Base-by-base conservation (phyloP, 2,888 invertebrate genomes). In the Galeopsomyia nigrocyanea region DNA sequence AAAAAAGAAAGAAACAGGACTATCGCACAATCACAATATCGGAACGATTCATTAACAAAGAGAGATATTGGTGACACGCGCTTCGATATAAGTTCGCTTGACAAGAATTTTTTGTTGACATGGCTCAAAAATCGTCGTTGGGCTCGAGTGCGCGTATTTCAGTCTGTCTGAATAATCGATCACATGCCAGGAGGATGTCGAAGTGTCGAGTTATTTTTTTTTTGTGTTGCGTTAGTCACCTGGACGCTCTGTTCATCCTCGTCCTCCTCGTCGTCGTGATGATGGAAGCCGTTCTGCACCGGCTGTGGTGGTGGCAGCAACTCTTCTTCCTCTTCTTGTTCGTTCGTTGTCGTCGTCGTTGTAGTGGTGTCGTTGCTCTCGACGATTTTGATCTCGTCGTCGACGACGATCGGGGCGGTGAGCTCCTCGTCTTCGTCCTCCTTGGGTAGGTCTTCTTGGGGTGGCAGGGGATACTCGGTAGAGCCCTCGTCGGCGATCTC, bases 151-250 rank as follows among this genome's bases (percentile, higher is more conserved):
- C 78, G 78, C 19, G 39, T n/a, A 46, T 53, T 31, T 26, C 26
- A 26, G 39, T 63, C 31, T 62, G 21, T 46, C 57, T 61, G 39
- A 39, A 39, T 50, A n/a, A 60, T 60, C 53, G 64, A 77, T 79
- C 81, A 80, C 84, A 84, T 84, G 84, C 84, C 84, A 81, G 82
- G 81, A 82, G 77, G 75, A 79, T 79, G 79, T 55, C 64, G 68
- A 68, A 68, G 68, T 68, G 58, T 60, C 58, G 50, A 13, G 46
- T 47, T 62, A 39, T 47, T 62, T 47, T 61, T 68, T 47, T 65
- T 57, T 68, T 68, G 60, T 68, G 68, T 74, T 50, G 74, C 71
- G 56, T 76, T 75, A 75, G 67, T 75, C 76, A 77, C 77, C 76
- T 77, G 71, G 51, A 81, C 81, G 74, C 80, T 39, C 39, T 39